Conservation (phyloP, 2,888 invertebrate species). For the Leptopilina drosophilae region DNA sequence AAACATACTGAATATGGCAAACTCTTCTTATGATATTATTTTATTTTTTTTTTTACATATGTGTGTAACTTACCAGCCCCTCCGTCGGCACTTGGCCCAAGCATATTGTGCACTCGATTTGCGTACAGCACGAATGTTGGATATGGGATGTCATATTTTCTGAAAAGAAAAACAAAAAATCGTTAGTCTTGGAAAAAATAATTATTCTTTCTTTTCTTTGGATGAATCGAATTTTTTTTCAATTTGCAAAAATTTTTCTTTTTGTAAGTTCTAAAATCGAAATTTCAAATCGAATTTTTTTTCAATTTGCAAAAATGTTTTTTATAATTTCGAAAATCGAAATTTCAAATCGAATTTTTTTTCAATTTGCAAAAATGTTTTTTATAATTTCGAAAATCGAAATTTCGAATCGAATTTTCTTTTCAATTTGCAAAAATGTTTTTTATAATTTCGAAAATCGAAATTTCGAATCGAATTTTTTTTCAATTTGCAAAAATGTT, state of each 20-base stretch:
- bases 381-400: too few species aligned
- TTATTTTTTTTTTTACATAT: background rate
- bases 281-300: too few species aligned
- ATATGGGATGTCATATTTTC: conserved; percentile 96
- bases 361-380: too few species aligned
- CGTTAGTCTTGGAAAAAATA: background rate
- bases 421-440: too few species aligned
- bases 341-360: too few species aligned
- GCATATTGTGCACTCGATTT: conserved; percentile 95
- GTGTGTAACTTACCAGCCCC: conserved; percentile 85
- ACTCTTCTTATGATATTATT: background rate
- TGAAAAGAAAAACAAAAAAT: conserved; percentile 65
- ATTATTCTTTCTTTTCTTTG: too few species aligned
- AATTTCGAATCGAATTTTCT: too few species aligned
- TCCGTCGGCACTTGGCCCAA: conserved; percentile 94
- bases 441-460: too few species aligned
- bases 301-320: too few species aligned
- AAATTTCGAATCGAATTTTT: too few species aligned
- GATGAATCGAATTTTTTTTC: background rate
- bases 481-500: background rate
- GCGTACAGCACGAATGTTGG: conserved; percentile 96
- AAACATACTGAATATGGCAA: conserved; percentile 55
- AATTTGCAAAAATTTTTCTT: background rate
- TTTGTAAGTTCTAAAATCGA: too few species aligned
- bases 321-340: too few species aligned